phyloP scores from a whole-genome alignment of 2,797 vertebrate species.

The Mormyrops attenuatus region DNA sequence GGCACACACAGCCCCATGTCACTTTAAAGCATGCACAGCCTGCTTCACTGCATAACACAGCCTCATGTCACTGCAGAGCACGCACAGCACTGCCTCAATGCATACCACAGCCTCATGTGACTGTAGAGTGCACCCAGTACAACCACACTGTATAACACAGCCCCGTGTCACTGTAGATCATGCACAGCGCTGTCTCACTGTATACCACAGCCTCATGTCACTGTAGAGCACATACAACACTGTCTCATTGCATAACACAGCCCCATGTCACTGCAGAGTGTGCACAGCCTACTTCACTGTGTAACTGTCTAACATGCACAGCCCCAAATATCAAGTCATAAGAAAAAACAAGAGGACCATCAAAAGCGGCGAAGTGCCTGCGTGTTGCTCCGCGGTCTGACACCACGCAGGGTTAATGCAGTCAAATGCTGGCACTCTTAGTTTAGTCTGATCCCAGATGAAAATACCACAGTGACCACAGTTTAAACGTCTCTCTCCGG shows the following conservation, averaged over 20 bases:
- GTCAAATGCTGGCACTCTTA: not conserved
- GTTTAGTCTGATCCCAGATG: constrained; percentile 12
- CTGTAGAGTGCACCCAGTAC: not conserved
- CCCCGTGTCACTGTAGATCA: not conserved
- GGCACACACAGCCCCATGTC: not conserved
- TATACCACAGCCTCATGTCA: not conserved
- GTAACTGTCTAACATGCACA: not conserved
- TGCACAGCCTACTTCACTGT: not conserved
- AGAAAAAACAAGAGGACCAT: not conserved
- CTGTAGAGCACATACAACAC: no score
- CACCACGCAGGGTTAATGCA: not conserved
- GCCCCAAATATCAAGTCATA: not conserved
- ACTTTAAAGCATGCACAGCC: not conserved
- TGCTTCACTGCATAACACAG: not conserved
- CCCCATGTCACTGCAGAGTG: not conserved
- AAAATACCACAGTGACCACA: constrained; percentile 16
- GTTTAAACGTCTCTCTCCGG: constrained; percentile 17
- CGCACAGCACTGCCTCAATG: not conserved
- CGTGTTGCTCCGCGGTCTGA: not conserved
- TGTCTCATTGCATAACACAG: not conserved
- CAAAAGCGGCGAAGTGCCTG: not conserved
- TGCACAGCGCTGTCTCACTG: not conserved
- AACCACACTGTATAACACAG: not conserved
- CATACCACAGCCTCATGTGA: not conserved
- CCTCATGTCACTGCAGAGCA: not conserved